phyloP scores from a whole-genome alignment of 2,888 invertebrate genomes.

The Chelonus formosanus region DNA sequence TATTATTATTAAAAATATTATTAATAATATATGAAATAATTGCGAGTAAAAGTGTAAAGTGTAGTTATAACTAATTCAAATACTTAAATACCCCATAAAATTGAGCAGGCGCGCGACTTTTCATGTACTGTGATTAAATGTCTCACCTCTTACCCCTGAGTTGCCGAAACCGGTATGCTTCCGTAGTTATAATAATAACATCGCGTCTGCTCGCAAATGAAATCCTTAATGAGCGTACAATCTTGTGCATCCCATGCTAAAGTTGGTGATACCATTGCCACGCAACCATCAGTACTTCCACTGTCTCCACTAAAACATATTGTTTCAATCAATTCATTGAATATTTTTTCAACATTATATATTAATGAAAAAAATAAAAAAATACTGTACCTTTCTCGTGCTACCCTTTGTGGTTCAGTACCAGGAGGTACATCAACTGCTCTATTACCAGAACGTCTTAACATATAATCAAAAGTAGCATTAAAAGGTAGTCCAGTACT shows the following conservation, averaged over 20 bases:
- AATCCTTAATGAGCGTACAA: constrained; percentile 84
- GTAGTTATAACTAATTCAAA: constrained; percentile 4
- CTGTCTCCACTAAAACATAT: constrained; percentile 67
- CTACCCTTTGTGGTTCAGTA: constrained; percentile 81
- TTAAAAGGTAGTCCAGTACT: constrained; percentile 88
- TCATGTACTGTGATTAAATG: constrained; percentile 53
- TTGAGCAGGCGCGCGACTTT: constrained; percentile 34
- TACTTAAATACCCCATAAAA: constrained; percentile 4
- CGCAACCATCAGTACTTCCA: constrained; percentile 77
- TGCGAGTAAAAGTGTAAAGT: no score
- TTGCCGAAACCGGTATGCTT: constrained; percentile 87
- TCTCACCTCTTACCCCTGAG: constrained; percentile 93
- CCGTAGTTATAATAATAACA: constrained; percentile 93
- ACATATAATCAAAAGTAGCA: constrained; percentile 87
- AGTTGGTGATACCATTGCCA: constrained; percentile 79
- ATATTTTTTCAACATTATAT: no score
- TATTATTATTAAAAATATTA: no score
- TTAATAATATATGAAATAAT: no score
- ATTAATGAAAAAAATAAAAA: constrained; percentile 13
- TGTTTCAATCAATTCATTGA: constrained; percentile 27
- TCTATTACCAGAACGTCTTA: constrained; percentile 68
- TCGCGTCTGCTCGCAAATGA: constrained; percentile 89
- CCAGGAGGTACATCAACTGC: constrained; percentile 73
- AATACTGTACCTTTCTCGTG: constrained; percentile 73
- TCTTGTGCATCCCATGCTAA: constrained; percentile 85